Evolutionary conservation across 2,888 invertebrate genomes (phyloP).

Genomic region (Pristionchus entomophagus): DNA sequence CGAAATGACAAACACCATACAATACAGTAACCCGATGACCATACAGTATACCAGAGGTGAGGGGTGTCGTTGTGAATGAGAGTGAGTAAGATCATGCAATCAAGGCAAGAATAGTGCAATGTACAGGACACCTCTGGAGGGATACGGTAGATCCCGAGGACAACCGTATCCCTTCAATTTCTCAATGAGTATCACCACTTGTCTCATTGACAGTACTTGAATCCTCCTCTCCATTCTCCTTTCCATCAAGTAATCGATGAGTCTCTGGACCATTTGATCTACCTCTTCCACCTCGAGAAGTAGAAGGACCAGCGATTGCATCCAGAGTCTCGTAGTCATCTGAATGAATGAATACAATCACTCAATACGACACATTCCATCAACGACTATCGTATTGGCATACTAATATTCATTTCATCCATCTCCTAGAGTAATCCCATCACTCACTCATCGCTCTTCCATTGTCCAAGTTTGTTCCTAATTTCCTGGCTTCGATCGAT

Average conservation of each 20-base stretch:
- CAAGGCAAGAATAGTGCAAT: slow-evolving; percentile 38
- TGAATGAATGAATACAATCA: no score
- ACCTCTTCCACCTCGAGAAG: slow-evolving; percentile 18
- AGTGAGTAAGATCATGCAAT: slow-evolving; percentile 38
- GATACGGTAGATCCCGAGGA: background rate
- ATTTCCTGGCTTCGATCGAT: slow-evolving; percentile 42
- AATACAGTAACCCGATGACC: slow-evolving; percentile 27
- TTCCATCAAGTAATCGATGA: background rate
- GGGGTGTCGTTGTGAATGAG: background rate
- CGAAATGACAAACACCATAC: background rate
- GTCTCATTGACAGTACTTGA: slow-evolving; percentile 15
- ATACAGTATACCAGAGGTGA: slow-evolving; percentile 34
- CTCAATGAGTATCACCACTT: slow-evolving; percentile 38
- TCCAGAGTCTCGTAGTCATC: slow-evolving; percentile 44
- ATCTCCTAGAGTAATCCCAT: background rate
- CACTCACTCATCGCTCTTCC: slow-evolving; percentile 33
- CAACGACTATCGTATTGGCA: no score
- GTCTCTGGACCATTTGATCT: slow-evolving; percentile 7
- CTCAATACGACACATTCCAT: no score
- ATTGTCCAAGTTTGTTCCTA: background rate
- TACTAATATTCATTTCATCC: no score
- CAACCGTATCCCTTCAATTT: slow-evolving; percentile 17
- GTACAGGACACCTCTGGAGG: slow-evolving; percentile 22
- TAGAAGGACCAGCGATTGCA: background rate
- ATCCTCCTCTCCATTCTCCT: slow-evolving; percentile 4